These are phyloP conservation scores for Nothobranchius furzeri DNA, from an alignment of 2,113 vertebrate species.

Conservation along the genomic window DNA sequence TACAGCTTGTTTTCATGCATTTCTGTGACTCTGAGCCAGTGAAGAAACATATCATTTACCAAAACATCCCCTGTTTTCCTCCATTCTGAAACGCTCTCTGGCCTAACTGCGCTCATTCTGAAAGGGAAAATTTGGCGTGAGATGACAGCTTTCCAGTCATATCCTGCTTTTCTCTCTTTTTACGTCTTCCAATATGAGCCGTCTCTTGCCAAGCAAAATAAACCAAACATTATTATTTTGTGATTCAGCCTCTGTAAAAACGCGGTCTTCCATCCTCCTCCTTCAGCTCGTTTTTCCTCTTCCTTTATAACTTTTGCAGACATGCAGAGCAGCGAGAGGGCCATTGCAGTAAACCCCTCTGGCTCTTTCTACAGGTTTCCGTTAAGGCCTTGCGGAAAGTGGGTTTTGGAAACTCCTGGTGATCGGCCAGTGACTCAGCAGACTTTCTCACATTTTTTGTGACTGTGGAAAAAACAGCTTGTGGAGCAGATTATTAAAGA, in stretches of 20 bases:
- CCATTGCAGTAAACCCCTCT: constrained; percentile 25
- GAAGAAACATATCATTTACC: constrained; percentile 45
- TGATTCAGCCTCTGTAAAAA: constrained; percentile 49
- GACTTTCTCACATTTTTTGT: constrained; percentile 44
- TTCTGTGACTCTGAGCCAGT: constrained; percentile 30
- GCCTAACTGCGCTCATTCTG: constrained; percentile 1
- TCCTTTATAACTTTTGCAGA: constrained; percentile 37
- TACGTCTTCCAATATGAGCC: constrained; percentile 36
- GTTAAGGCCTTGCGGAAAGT: constrained; percentile 28
- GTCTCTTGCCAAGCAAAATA: constrained; percentile 62
- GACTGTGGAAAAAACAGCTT: constrained; percentile 72
- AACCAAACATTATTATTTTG: constrained; percentile 45
- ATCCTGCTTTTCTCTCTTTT: constrained; percentile 31
- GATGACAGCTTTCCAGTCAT: constrained; percentile 14
- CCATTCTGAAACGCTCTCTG: background rate
- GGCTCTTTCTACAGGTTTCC: constrained; percentile 13
- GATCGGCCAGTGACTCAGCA: constrained; percentile 64
- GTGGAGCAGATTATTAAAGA: constrained; percentile 63
- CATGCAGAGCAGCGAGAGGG: constrained; percentile 36
- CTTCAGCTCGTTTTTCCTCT: constrained; percentile 1
- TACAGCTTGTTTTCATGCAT: background rate
- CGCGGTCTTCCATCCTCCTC: constrained; percentile 30
- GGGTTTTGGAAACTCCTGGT: constrained; percentile 36
- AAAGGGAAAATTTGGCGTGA: constrained; percentile 48
- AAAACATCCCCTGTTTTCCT: constrained; percentile 17